These are phyloP conservation scores for Eudasyphora cyanicolor DNA, from an alignment of 2,888 invertebrate genomes.

Conservation along the genomic window DNA sequence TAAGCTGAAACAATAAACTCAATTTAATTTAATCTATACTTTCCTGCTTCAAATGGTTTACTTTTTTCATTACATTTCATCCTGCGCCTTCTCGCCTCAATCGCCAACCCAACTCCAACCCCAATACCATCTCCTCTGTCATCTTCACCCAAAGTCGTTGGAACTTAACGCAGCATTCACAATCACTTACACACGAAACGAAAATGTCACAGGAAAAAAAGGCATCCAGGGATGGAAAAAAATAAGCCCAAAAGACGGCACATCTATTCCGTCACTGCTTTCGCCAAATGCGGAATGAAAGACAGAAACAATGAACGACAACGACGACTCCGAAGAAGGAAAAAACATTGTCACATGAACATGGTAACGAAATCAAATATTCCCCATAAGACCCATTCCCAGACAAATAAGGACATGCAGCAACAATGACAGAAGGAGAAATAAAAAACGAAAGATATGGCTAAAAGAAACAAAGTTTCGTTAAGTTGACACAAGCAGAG, in stretches of 20 bases:
- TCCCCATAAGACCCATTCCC: constrained; percentile 39
- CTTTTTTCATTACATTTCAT: constrained; percentile 36
- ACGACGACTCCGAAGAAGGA: not conserved
- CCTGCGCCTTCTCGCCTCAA: too few species aligned
- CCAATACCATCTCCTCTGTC: not conserved
- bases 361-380: constrained; percentile 46
- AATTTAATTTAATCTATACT: constrained; percentile 62
- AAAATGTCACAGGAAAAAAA: constrained; percentile 54
- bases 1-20: constrained; percentile 48
- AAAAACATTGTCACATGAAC: constrained; percentile 25
- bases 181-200: constrained; percentile 54
- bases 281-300: constrained; percentile 35
- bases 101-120: too few species aligned
- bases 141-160: constrained; percentile 40
- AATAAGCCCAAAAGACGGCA: constrained; percentile 6
- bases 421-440: not conserved
- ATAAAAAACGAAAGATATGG: constrained; percentile 28
- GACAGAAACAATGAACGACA: constrained; percentile 22
- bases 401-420: constrained; percentile 46
- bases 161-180: constrained; percentile 48
- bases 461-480: constrained; percentile 33
- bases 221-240: constrained; percentile 1
- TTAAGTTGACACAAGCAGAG: constrained; percentile 44
- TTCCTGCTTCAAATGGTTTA: constrained; percentile 42
- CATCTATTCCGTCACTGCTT: constrained; percentile 44